Evolutionary conservation across 2,888 invertebrate genomes (phyloP).

Genomic region (Julus scanicus): DNA sequence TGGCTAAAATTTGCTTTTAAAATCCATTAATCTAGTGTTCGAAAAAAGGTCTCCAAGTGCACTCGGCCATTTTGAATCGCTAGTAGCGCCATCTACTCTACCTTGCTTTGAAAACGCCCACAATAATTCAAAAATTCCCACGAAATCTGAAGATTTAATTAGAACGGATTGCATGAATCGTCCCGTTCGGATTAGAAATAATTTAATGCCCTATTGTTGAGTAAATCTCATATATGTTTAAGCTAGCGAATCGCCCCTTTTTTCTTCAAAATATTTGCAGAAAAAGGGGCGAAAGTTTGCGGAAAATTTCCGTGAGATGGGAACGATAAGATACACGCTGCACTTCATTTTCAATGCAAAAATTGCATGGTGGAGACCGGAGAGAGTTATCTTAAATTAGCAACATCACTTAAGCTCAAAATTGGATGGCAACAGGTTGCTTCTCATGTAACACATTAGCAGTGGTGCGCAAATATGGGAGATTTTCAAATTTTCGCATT

Average conservation of each 20-base stretch:
- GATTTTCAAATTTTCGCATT: neutral
- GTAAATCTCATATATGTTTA: neutral
- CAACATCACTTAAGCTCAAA: neutral
- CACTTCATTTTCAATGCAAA: neutral
- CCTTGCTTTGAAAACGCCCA: too few species aligned
- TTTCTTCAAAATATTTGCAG: neutral
- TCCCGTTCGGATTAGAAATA: neutral
- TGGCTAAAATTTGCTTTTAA: too few species aligned
- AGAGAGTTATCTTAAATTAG: slow-evolving; percentile 30
- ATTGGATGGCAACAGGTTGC: slow-evolving; percentile 32
- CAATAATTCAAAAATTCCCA: neutral
- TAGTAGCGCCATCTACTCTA: neutral
- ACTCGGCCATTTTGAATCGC: neutral
- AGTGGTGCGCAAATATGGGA: slow-evolving; percentile 37
- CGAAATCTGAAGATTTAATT: neutral
- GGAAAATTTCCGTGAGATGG: slow-evolving; percentile 31
- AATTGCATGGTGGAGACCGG: slow-evolving; percentile 3
- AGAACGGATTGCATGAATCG: neutral
- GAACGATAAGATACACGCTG: neutral
- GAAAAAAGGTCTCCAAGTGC: too few species aligned
- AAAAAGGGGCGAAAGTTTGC: neutral
- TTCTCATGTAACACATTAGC: slow-evolving; percentile 42
- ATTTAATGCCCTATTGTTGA: neutral
- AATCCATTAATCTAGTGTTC: too few species aligned
- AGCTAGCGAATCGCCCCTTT: neutral